Evolutionary conservation across 2,113 vertebrate species (phyloP).

Genomic region (Brienomyrus brachyistius): DNA sequence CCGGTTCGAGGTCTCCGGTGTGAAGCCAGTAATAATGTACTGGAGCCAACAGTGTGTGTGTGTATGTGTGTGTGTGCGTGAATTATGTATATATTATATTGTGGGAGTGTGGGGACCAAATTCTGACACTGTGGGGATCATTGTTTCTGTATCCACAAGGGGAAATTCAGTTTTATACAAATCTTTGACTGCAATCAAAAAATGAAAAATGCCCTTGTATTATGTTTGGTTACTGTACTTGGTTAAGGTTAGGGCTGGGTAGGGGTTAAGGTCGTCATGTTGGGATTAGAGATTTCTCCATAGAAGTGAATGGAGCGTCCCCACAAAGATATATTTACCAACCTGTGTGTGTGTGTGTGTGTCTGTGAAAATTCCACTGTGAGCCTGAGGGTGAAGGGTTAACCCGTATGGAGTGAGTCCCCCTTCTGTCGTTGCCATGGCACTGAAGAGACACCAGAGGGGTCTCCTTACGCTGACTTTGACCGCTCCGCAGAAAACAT

Average conservation of each 20-base stretch:
- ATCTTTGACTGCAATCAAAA: no score
- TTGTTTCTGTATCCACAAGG: no score
- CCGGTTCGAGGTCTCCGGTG: background rate
- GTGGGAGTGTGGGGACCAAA: no score
- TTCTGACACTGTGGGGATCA: no score
- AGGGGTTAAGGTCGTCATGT: no score
- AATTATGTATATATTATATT: no score
- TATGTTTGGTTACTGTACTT: background rate
- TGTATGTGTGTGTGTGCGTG: background rate
- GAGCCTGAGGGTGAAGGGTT: constrained; percentile 3
- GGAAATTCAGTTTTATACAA: no score
- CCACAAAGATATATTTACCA: background rate
- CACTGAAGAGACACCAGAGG: background rate
- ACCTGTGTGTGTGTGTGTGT: background rate
- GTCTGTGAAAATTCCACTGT: background rate
- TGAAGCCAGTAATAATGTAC: background rate
- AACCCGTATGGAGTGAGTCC: background rate
- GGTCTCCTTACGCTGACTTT: constrained; percentile 1
- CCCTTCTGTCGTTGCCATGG: constrained; percentile 9
- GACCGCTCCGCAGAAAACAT: background rate
- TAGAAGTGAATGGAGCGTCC: no score
- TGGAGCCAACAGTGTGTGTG: background rate
- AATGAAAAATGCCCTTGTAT: no score
- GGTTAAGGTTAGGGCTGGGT: no score
- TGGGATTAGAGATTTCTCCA: no score